Conservation (phyloP, 2,113 vertebrate species). For the Sakesphorus luctuosus region DNA sequence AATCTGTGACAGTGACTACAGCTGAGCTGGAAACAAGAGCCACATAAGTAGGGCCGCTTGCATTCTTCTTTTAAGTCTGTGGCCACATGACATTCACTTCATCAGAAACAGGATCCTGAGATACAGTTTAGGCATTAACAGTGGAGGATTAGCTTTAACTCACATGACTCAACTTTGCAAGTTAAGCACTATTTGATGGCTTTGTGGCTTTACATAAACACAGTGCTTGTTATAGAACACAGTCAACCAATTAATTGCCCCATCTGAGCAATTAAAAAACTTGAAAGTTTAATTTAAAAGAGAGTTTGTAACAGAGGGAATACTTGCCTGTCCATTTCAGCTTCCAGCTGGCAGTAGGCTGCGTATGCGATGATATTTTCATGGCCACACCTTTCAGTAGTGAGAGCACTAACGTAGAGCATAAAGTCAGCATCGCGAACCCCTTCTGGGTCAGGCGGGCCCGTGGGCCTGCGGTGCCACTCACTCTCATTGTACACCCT, state of each 20-base stretch:
- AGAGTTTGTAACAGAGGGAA: not conserved
- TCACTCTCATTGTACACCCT: conserved; percentile 85
- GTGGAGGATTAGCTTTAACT: not conserved
- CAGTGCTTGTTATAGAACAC: not conserved
- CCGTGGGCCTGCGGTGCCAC: conserved; percentile 80
- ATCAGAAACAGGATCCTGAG: not conserved
- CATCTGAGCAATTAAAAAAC: not conserved
- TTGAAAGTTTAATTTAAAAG: rapidly evolving
- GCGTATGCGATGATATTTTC: conserved; percentile 98
- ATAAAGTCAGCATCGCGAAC: conserved; percentile 91
- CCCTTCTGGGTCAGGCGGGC: conserved; percentile 83
- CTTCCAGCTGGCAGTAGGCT: conserved; percentile 96
- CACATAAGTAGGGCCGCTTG: rapidly evolving
- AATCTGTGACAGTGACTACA: not conserved
- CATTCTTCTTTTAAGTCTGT: not conserved
- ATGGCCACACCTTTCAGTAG: conserved; percentile 92
- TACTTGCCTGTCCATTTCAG: conserved; percentile 89
- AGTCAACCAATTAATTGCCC: not conserved
- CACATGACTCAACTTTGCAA: not conserved
- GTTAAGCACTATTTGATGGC: not conserved
- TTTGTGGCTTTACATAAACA: not conserved
- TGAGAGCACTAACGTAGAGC: conserved; percentile 92
- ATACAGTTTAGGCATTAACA: not conserved
- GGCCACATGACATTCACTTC: not conserved
- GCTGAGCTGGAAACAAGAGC: not conserved